A percentile compares a stretch with the other conserved stretches of the same genome.
Conservation (phyloP, 1,140 invertebrate species). For the Scaptomyza graminum region DNA sequence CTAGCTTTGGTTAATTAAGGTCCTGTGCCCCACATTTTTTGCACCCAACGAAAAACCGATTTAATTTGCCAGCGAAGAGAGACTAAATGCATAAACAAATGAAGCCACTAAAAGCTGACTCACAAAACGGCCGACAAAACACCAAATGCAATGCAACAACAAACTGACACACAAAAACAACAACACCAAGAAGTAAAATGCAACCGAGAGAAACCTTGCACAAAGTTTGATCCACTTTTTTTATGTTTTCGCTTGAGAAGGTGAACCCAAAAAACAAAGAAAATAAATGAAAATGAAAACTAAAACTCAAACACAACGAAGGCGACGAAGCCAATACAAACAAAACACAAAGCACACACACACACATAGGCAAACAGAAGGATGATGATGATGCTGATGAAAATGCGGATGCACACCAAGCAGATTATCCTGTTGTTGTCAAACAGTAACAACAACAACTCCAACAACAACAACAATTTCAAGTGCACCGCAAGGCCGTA, state of each 20-base stretch:
- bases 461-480: slow-evolving; percentile 33
- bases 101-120: slow-evolving; percentile 47
- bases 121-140: slow-evolving; percentile 24
- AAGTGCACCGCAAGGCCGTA: slow-evolving; percentile 51
- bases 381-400: slow-evolving; percentile 33
- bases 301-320: slow-evolving; percentile 25
- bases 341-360: slow-evolving; percentile 3
- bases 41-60: slow-evolving; percentile 13
- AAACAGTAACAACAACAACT: slow-evolving; percentile 24
- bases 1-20: slow-evolving; percentile 25
- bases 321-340: slow-evolving; percentile 39
- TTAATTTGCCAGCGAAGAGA: slow-evolving; percentile 27
- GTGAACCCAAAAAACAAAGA: slow-evolving; percentile 3
- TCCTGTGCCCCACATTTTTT: background rate
- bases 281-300: slow-evolving; percentile 24
- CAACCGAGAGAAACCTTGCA: slow-evolving; percentile 30
- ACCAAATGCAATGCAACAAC: slow-evolving; percentile 16
- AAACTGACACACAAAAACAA: too few species aligned
- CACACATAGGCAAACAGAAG: background rate
- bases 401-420: slow-evolving; percentile 42
- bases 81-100: slow-evolving; percentile 35
- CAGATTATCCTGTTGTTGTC: slow-evolving; percentile 52
- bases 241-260: background rate
- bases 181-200: slow-evolving; percentile 20
- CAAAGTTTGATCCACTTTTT: slow-evolving; percentile 26